Evolutionary conservation across 2,888 invertebrate genomes (phyloP).

Genomic region (Pterostichus madidus): DNA sequence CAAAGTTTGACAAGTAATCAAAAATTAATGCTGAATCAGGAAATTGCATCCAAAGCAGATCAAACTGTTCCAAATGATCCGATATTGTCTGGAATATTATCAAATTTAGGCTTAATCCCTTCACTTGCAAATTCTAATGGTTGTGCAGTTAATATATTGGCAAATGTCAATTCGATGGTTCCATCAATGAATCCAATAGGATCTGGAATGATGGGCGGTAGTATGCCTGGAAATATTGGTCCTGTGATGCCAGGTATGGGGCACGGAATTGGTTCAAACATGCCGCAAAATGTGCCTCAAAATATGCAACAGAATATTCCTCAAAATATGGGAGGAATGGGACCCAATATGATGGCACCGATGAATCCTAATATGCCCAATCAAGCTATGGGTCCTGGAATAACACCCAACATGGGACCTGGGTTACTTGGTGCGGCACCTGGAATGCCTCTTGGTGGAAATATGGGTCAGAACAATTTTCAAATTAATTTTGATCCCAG

Average conservation of each 20-base stretch:
- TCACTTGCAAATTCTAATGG: conserved; percentile 77
- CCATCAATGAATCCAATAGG: conserved; percentile 30
- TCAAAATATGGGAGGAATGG: conserved; percentile 22
- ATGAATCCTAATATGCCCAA: conserved; percentile 66
- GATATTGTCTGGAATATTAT: conserved; percentile 81
- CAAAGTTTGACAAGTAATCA: conserved; percentile 85
- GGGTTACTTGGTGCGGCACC: conserved; percentile 78
- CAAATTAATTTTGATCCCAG: conserved; percentile 76
- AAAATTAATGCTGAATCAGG: conserved; percentile 85
- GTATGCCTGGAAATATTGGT: conserved; percentile 34
- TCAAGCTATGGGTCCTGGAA: conserved; percentile 60
- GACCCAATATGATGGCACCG: conserved; percentile 62
- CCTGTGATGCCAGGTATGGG: conserved; percentile 21
- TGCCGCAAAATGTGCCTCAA: not conserved
- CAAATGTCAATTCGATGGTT: conserved; percentile 70
- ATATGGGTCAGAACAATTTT: conserved; percentile 78
- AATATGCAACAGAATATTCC: not conserved
- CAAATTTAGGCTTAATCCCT: conserved; percentile 80
- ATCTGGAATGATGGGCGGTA: conserved; percentile 28
- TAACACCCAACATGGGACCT: conserved; percentile 48
- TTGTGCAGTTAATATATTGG: conserved; percentile 76
- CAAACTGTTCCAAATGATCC: conserved; percentile 82
- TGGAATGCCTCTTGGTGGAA: conserved; percentile 76
- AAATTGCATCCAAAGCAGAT: conserved; percentile 80
- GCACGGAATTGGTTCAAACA: not conserved